Conservation (phyloP, 92 coral and sea anemone species). For the Epizoanthus rinbou region DNA sequence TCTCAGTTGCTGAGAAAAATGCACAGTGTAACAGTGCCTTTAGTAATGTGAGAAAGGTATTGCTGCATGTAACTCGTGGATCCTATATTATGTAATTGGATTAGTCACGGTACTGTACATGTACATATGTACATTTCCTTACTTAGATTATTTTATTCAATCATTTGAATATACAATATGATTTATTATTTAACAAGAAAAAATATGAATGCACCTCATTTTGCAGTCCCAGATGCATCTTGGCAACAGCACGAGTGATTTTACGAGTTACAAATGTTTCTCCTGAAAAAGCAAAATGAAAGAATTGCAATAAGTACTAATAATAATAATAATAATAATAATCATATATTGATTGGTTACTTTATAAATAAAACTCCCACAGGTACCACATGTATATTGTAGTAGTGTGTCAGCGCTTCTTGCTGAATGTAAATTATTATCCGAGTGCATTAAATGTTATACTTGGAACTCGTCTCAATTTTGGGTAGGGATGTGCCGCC, state of each 20-base stretch:
- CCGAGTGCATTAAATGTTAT: no score
- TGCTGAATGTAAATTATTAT: not conserved
- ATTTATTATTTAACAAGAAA: not conserved
- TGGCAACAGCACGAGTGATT: slow-evolving; percentile 95
- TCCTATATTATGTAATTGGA: no score
- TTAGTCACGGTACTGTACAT: no score
- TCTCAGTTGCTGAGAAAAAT: no score
- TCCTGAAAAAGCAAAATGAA: slow-evolving; percentile 53
- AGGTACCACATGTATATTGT: not conserved
- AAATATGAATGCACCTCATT: slow-evolving; percentile 62
- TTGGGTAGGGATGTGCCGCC: no score
- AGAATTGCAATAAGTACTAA: not conserved
- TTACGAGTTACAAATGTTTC: slow-evolving; percentile 98
- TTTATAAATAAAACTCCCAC: not conserved
- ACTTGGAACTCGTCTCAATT: no score
- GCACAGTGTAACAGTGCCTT: no score
- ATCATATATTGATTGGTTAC: not conserved
- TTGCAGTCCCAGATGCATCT: slow-evolving; percentile 88
- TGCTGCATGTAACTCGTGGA: no score
- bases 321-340: no score
- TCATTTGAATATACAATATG: not conserved
- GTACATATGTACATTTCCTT: no score
- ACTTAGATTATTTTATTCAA: no score
- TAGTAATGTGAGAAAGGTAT: no score
- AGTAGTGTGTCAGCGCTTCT: not conserved